Percentiles rank a stretch among this genome's conserved stretches.
Evolutionary conservation across 2,113 vertebrate genomes (phyloP).

Genomic region (Cryptomyrus ogoouensis): DNA sequence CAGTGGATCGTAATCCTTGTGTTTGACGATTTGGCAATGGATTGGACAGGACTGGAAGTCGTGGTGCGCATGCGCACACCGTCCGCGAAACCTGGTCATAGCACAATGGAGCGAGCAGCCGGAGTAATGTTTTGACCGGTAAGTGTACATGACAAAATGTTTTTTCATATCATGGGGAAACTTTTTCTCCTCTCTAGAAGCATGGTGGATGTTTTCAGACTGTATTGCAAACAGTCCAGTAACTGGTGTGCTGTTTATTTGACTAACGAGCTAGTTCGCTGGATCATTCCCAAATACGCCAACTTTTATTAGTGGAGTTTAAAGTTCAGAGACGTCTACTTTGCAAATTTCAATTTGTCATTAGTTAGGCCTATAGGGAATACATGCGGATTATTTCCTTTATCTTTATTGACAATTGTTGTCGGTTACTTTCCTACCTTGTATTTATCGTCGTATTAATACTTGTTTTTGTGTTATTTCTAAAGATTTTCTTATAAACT

Average conservation of each 20-base stretch:
- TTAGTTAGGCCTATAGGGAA: background rate
- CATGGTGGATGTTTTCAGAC: background rate
- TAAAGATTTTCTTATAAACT: background rate
- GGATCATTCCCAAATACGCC: conserved; percentile 1
- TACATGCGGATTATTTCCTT: background rate
- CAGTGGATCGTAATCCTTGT: background rate
- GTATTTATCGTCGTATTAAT: background rate
- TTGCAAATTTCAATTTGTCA: background rate
- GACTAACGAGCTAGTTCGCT: background rate
- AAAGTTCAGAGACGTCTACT: conserved; percentile 6
- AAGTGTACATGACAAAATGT: background rate
- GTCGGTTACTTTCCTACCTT: background rate
- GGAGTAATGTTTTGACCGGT: background rate
- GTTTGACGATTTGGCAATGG: conserved; percentile 23
- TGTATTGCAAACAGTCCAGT: background rate
- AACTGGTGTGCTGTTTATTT: background rate
- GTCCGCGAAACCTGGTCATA: background rate
- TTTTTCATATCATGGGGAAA: background rate
- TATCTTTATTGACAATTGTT: background rate
- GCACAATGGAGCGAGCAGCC: background rate
- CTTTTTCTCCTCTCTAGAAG: background rate
- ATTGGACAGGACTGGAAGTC: conserved; percentile 15
- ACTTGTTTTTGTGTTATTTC: background rate
- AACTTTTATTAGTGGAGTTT: conserved; percentile 26
- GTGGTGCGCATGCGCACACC: conserved; percentile 8